These are phyloP conservation scores for Liparis tanakae DNA, from an alignment of 2,797 vertebrate genomes.

Conservation along the genomic window DNA sequence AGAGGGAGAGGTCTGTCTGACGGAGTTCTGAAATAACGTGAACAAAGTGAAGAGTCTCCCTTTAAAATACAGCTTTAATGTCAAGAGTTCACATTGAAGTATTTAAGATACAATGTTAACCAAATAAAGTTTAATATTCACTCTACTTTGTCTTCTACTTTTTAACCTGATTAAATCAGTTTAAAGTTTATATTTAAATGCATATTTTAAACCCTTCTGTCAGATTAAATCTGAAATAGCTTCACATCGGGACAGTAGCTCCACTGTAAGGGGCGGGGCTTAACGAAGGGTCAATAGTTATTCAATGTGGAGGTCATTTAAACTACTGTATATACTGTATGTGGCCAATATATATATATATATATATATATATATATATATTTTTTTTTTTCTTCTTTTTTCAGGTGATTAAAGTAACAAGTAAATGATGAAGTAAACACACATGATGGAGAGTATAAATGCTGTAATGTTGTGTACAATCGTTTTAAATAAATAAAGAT, in stretches of 20 bases:
- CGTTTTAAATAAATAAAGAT: constrained; percentile 31
- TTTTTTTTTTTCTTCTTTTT: too few species aligned
- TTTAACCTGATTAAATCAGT: too few species aligned
- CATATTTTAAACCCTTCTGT: too few species aligned
- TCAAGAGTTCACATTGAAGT: background rate
- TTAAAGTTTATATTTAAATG: too few species aligned
- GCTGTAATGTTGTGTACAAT: background rate
- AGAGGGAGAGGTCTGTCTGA: too few species aligned
- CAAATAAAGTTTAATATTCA: background rate
- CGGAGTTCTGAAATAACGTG: too few species aligned
- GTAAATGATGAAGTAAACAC: background rate
- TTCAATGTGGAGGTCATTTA: too few species aligned
- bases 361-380: too few species aligned
- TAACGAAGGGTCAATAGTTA: too few species aligned
- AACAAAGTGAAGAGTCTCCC: background rate
- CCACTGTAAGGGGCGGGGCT: too few species aligned
- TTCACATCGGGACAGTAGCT: too few species aligned
- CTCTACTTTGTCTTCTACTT: background rate
- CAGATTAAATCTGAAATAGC: too few species aligned
- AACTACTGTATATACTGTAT: background rate
- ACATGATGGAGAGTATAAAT: background rate
- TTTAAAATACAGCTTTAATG: background rate
- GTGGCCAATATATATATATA: background rate
- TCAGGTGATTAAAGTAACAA: background rate
- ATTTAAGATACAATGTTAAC: background rate